phyloP scores from a whole-genome alignment of 2,888 invertebrate species.

The Acronicta psi region DNA sequence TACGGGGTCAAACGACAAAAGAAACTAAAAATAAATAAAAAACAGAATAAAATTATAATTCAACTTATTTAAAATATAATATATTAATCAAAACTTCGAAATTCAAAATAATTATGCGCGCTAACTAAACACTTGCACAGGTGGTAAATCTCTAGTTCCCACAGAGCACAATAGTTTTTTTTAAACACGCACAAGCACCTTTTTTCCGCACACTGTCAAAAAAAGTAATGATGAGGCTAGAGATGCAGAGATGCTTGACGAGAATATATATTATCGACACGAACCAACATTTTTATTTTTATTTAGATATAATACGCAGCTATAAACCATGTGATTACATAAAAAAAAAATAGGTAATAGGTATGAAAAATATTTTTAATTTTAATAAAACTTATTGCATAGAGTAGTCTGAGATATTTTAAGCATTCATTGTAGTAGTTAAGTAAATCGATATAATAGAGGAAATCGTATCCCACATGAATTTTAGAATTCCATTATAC shows the following conservation, averaged over 20 bases:
- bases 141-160: conserved; percentile 77
- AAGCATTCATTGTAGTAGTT: no score
- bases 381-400: no score
- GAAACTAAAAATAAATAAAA: conserved; percentile 16
- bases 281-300: conserved; percentile 33
- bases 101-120: conserved; percentile 27
- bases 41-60: no score
- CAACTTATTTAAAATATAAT: background rate
- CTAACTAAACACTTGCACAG: conserved; percentile 57
- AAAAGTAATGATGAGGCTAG: conserved; percentile 68
- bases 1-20: conserved; percentile 4
- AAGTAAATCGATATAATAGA: no score
- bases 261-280: conserved; percentile 22
- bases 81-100: conserved; percentile 37
- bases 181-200: conserved; percentile 63
- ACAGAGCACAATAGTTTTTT: conserved; percentile 73
- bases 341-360: no score
- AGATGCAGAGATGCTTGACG: conserved; percentile 49
- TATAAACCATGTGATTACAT: conserved; percentile 1
- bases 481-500: background rate
- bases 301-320: background rate
- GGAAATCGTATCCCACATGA: background rate
- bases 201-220: conserved; percentile 63
- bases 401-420: no score
- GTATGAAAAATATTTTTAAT: no score